A percentile compares a stretch with the other conserved stretches of the same genome.
Conservation (phyloP, 2,113 vertebrate genomes). For the Macrotis lagotis region DNA sequence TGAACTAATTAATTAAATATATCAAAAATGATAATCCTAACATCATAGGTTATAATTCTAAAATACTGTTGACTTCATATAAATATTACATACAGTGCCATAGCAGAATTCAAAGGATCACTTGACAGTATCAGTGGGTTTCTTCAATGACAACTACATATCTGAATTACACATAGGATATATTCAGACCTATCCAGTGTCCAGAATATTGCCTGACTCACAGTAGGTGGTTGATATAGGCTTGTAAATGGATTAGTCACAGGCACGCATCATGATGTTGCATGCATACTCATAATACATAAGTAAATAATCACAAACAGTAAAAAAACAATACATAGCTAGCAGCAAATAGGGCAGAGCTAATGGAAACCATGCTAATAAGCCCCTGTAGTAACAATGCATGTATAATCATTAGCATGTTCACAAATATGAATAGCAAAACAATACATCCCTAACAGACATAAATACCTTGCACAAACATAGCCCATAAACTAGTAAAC, state of each 20-base stretch:
- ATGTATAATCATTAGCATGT: not conserved
- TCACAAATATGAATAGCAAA: not conserved
- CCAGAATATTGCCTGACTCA: not conserved
- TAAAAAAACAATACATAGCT: not conserved
- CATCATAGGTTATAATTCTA: not conserved
- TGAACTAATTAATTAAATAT: not conserved
- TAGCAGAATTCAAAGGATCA: not conserved
- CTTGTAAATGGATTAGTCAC: not conserved
- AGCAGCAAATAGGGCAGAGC: not conserved
- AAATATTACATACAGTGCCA: not conserved
- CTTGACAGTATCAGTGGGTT: not conserved
- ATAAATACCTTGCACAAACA: not conserved
- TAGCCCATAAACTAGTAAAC: not conserved
- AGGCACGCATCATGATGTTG: not conserved
- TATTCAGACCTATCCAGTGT: not conserved
- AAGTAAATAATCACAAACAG: not conserved
- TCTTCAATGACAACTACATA: not conserved
- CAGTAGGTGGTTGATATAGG: not conserved
- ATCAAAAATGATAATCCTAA: not conserved
- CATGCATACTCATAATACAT: not conserved
- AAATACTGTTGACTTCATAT: not conserved
- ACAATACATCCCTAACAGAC: not conserved
- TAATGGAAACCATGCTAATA: not conserved
- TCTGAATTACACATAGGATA: not conserved
- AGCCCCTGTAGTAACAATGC: not conserved